Evolutionary conservation across 2,888 invertebrate species (phyloP).

Genomic region (Metopia argyrocephala): DNA sequence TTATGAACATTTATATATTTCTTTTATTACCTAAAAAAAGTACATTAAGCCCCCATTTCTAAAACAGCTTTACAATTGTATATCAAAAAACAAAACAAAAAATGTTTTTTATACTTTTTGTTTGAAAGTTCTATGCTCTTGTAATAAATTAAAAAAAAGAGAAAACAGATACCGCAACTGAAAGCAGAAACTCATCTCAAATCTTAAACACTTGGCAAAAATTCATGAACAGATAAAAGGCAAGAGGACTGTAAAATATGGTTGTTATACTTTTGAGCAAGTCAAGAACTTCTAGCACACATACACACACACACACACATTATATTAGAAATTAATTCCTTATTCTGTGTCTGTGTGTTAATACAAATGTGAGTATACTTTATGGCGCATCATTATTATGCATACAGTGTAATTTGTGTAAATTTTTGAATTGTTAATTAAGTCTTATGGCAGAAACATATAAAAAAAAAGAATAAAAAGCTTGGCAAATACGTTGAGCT

Average conservation of each 20-base stretch:
- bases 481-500: too few species aligned
- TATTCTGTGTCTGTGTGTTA: neutral
- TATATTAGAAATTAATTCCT: constrained; percentile 31
- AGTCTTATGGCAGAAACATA: constrained; percentile 60
- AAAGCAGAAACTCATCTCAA: constrained; percentile 1
- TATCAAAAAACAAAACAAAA: too few species aligned
- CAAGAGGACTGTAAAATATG: neutral
- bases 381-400: constrained; percentile 66
- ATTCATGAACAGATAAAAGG: too few species aligned
- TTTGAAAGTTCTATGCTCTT: too few species aligned
- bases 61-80: too few species aligned
- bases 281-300: neutral
- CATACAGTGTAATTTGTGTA: constrained; percentile 71
- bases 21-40: too few species aligned
- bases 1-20: too few species aligned
- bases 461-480: too few species aligned
- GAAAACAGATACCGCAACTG: neutral
- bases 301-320: constrained; percentile 12
- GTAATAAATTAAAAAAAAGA: too few species aligned
- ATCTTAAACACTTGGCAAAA: constrained; percentile 16
- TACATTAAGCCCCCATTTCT: too few species aligned
- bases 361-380: neutral
- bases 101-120: too few species aligned
- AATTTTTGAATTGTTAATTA: constrained; percentile 72
- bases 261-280: neutral